Evolutionary conservation across 2,113 vertebrate genomes (phyloP).

Genomic region (Thermophis baileyi): DNA sequence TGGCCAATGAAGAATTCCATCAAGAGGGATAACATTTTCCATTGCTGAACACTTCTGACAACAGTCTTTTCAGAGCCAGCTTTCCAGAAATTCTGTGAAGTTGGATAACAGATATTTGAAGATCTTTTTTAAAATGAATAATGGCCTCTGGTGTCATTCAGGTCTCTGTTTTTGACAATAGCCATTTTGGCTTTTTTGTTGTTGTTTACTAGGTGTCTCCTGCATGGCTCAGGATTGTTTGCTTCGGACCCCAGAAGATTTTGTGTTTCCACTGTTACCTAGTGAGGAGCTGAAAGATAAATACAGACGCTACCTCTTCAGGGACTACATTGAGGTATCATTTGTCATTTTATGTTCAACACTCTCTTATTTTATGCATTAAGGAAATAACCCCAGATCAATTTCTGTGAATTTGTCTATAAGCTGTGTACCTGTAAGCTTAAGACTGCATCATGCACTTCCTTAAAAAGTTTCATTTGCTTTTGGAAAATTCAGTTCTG

Average conservation of each 20-base stretch:
- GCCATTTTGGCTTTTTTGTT: conserved; percentile 44
- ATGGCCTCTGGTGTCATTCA: not conserved
- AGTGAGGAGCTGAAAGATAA: conserved; percentile 96
- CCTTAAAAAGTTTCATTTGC: not conserved
- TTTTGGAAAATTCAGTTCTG: not conserved
- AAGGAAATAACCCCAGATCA: not conserved
- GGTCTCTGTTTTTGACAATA: not conserved
- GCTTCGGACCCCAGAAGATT: conserved; percentile 93
- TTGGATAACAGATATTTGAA: not conserved
- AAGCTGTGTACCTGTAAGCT: not conserved
- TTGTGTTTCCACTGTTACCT: conserved; percentile 92
- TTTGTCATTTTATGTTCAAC: not conserved
- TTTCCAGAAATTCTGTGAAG: conserved; percentile 41
- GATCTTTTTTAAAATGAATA: not conserved
- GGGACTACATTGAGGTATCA: conserved; percentile 94
- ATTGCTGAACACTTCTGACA: not conserved
- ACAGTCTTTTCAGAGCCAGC: conserved; percentile 33
- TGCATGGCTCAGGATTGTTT: conserved; percentile 99
- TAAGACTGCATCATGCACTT: not conserved
- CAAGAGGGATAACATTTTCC: not conserved
- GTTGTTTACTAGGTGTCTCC: conserved; percentile 80
- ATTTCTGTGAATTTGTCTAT: not conserved
- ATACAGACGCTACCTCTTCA: conserved; percentile 99
- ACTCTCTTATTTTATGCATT: not conserved
- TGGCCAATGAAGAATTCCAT: too few relatives aligned